Conservation (phyloP, 2,888 invertebrate genomes). For the Homarus gammarus region DNA sequence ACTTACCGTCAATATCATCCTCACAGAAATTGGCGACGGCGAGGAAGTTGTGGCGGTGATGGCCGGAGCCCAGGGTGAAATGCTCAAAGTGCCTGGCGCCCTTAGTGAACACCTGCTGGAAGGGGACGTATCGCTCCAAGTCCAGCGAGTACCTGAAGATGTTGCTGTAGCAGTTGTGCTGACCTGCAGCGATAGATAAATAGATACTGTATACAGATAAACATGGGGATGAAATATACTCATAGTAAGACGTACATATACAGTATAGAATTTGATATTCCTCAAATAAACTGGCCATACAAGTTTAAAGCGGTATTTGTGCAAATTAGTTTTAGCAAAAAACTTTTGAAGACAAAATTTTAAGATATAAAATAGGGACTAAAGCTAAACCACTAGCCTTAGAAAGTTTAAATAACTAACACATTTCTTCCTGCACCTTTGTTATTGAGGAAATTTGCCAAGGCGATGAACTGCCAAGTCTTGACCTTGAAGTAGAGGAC, state of each 20-base stretch:
- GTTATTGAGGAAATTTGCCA: slow-evolving; percentile 43
- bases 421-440: slow-evolving; percentile 17
- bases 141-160: slow-evolving; percentile 50
- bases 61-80: slow-evolving; percentile 37
- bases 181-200: slow-evolving; percentile 12
- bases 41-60: slow-evolving; percentile 43
- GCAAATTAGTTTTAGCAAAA: not conserved
- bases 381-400: not conserved
- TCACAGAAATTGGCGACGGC: slow-evolving; percentile 60
- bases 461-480: slow-evolving; percentile 43
- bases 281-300: too few relatives aligned
- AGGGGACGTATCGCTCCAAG: slow-evolving; percentile 43
- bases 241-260: too few relatives aligned
- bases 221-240: too few relatives aligned
- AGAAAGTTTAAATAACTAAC: not conserved
- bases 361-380: not conserved
- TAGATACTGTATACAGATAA: too few relatives aligned
- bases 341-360: not conserved
- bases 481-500: slow-evolving; percentile 40
- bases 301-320: too few relatives aligned
- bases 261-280: too few relatives aligned
- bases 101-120: slow-evolving; percentile 50
- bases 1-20: slow-evolving; percentile 24
- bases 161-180: slow-evolving; percentile 55
- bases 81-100: slow-evolving; percentile 46